phyloP scores from a whole-genome alignment of 2,113 vertebrate genomes.

The Dicerorhinus sumatrensis region DNA sequence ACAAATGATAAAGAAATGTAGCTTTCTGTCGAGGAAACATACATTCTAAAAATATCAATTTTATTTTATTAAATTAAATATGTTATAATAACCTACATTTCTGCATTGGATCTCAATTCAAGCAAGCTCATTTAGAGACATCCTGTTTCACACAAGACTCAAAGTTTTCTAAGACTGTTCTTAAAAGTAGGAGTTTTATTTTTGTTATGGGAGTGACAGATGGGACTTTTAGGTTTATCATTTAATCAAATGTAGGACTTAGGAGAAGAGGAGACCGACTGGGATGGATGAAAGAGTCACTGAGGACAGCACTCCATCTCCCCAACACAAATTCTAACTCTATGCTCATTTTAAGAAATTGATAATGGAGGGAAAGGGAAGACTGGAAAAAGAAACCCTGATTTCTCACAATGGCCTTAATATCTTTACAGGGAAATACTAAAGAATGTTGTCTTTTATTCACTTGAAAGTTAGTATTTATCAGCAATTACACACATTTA shows the following conservation, averaged over 20 bases:
- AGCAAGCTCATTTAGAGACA: conserved; percentile 7
- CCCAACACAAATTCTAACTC: not conserved
- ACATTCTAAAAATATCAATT: not conserved
- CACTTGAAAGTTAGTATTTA: not conserved
- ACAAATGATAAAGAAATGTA: not conserved
- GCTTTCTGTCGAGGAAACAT: not conserved
- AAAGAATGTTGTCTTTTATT: not conserved
- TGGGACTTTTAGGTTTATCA: not conserved
- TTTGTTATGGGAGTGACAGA: not conserved
- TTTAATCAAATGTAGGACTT: not conserved
- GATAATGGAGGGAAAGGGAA: not conserved
- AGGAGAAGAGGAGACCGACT: not conserved
- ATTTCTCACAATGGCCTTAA: not conserved
- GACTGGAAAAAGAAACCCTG: not conserved
- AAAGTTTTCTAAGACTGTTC: conserved; percentile 14
- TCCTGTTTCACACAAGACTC: conserved; percentile 13
- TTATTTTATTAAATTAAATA: conserved; percentile 28
- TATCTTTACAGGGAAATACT: not conserved
- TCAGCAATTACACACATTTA: not conserved
- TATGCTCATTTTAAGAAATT: conserved; percentile 12
- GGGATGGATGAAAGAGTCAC: not conserved
- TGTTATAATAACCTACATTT: not conserved
- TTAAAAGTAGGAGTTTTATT: not conserved
- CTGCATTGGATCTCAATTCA: not conserved
- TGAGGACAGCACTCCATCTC: not conserved